A percentile compares a stretch with the other conserved stretches of the same genome.
These are phyloP conservation scores for Sminthopsis crassicaudata DNA, from an alignment of 2,113 vertebrate genomes.

Conservation along the genomic window DNA sequence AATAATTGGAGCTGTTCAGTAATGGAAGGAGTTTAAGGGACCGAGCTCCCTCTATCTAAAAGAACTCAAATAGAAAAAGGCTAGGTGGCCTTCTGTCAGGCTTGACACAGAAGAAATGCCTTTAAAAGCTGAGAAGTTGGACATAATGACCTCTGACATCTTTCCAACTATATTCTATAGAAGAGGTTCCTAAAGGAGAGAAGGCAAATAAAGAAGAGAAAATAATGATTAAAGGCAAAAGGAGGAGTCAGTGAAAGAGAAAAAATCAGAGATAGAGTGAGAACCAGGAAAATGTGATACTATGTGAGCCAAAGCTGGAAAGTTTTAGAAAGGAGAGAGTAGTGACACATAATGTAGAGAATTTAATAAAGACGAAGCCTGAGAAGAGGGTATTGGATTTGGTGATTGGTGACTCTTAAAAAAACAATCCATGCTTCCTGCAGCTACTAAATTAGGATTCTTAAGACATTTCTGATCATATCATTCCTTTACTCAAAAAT, in stretches of 20 bases:
- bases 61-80: not conserved
- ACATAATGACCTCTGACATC: no score
- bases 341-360: not conserved
- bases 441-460: not conserved
- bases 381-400: not conserved
- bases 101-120: no score
- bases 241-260: not conserved
- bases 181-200: no score
- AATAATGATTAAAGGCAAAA: not conserved
- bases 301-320: not conserved
- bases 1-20: not conserved
- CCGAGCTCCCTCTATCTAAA: not conserved
- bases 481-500: not conserved
- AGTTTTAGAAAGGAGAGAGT: not conserved
- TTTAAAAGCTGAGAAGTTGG: no score
- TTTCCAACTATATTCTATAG: no score
- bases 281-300: not conserved
- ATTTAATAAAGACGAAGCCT: not conserved
- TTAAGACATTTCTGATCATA: not conserved
- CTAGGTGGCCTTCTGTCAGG: no score
- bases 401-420: not conserved
- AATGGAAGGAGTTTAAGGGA: not conserved
- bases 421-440: not conserved
- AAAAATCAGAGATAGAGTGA: no score
- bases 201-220: not conserved